A percentile compares a stretch with the other conserved stretches of the same genome.
phyloP scores from a whole-genome alignment of 2,113 vertebrate species.

The Stomatorhinus ivindoensis region DNA sequence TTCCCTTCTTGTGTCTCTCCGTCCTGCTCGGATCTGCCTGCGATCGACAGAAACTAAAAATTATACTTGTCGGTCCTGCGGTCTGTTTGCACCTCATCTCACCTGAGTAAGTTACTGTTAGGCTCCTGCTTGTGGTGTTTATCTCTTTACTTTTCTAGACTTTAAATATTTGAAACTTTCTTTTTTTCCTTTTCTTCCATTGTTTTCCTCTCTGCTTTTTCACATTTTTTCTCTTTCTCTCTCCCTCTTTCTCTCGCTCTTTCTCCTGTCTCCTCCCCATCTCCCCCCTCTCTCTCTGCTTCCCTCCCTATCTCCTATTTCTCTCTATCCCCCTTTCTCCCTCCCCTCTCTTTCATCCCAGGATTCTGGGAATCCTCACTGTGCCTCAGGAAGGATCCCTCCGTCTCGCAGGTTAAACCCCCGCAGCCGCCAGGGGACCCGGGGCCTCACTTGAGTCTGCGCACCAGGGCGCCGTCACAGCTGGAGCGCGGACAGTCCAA shows the following conservation, averaged over 20 bases:
- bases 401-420: conserved; percentile 53
- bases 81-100: background rate
- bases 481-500: conserved; percentile 72
- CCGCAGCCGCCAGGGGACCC: conserved; percentile 30
- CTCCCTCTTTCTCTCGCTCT: background rate
- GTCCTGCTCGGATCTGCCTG: background rate
- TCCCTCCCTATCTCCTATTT: background rate
- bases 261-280: conserved; percentile 7
- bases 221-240: background rate
- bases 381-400: conserved; percentile 58
- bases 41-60: background rate
- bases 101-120: background rate
- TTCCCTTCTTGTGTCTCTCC: conserved; percentile 10
- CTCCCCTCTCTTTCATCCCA: conserved; percentile 34
- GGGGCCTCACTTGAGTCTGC: conserved; percentile 67
- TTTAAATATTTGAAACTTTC: conserved; percentile 30
- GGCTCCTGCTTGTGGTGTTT: background rate
- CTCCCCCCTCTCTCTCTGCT: background rate
- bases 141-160: conserved; percentile 1
- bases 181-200: background rate
- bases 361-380: conserved; percentile 83
- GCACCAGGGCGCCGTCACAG: conserved; percentile 60
- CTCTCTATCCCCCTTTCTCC: conserved; percentile 5
- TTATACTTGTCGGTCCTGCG: background rate
- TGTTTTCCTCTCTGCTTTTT: conserved; percentile 19